These are phyloP conservation scores for Rhagologus leucostigma DNA, from an alignment of 2,113 vertebrate species.

Conservation along the genomic window DNA sequence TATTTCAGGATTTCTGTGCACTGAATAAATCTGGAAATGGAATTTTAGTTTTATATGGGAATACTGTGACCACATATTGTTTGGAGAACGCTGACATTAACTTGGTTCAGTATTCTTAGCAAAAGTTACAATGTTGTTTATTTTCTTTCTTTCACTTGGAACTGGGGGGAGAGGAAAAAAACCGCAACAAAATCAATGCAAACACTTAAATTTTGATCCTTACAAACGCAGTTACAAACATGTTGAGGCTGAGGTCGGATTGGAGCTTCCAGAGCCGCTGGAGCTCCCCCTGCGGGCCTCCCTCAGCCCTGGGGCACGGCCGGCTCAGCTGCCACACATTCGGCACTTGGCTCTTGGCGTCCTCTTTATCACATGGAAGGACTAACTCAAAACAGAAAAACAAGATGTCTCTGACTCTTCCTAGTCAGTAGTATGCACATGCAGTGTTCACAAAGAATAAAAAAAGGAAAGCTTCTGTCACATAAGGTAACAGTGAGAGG, in stretches of 20 bases:
- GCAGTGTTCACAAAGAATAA: neutral
- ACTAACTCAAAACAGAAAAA: neutral
- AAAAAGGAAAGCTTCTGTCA: neutral
- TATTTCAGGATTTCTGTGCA: neutral
- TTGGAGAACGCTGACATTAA: neutral
- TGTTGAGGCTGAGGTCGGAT: fast-evolving
- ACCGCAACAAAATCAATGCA: neutral
- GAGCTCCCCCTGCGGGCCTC: constrained; percentile 30
- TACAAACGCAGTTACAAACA: fast-evolving
- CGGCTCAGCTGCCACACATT: fast-evolving
- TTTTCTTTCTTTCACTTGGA: neutral
- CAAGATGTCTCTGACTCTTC: neutral
- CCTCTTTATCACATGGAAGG: neutral
- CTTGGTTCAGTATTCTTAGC: neutral
- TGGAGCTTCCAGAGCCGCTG: neutral
- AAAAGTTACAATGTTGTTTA: neutral
- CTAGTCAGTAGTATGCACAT: neutral
- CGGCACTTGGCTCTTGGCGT: neutral
- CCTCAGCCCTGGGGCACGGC: neutral
- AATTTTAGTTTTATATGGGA: neutral
- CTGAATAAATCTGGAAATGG: neutral
- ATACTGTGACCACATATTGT: neutral
- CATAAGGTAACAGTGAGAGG: neutral
- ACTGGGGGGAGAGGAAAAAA: neutral
- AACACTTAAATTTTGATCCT: neutral